Conservation (phyloP, 2,113 vertebrate genomes). For the Nettapus auritus region DNA sequence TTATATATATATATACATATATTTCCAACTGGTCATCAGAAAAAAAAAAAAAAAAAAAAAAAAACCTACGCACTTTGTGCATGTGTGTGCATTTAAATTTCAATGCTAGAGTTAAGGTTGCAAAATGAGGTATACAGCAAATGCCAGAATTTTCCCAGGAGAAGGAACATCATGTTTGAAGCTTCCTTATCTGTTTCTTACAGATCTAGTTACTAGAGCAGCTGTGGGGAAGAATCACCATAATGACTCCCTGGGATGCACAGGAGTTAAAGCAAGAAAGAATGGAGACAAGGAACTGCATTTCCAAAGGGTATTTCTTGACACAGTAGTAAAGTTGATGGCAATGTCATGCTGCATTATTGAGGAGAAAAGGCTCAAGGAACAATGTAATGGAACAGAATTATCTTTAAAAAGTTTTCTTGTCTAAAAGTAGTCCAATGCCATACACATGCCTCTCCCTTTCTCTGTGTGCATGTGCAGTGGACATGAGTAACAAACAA, state of each 20-base stretch:
- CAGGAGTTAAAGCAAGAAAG: not conserved
- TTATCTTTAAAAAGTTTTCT: not conserved
- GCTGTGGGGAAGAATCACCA: not conserved
- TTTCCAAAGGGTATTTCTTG: slow-evolving; percentile 2
- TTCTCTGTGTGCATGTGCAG: not conserved
- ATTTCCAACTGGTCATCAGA: not conserved
- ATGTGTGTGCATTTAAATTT: not conserved
- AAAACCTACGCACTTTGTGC: too few species aligned
- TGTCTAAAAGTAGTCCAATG: not conserved
- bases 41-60: too few species aligned
- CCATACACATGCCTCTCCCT: not conserved
- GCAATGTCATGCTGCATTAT: slow-evolving; percentile 5
- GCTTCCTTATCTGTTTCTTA: not conserved
- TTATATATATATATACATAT: not conserved
- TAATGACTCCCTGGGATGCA: not conserved
- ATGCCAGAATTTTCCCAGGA: not conserved
- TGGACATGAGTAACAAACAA: not conserved
- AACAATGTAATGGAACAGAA: not conserved
- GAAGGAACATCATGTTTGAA: not conserved
- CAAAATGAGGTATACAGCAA: not conserved
- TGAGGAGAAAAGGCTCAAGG: not conserved
- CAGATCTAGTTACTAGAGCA: not conserved
- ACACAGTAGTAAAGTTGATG: slow-evolving; percentile 2
- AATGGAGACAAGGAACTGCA: not conserved
- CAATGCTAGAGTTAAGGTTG: not conserved